Base-by-base conservation (phyloP, 1,140 invertebrate genomes). In the Liolophura sinensis region DNA sequence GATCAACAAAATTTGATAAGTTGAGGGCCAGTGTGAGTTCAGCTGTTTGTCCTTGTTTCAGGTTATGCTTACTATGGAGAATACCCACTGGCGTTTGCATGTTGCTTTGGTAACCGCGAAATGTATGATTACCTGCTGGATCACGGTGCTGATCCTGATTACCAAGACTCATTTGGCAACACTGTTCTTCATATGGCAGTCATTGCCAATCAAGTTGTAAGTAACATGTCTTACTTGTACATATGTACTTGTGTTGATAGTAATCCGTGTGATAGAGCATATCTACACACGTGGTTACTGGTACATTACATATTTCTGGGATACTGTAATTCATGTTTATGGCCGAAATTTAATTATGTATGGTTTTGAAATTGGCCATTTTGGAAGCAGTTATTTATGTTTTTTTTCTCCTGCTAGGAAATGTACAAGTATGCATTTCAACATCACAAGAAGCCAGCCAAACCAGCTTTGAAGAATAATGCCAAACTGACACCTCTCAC, bases 151-250 rank as follows among this genome's bases (percentile, higher is more conserved):
- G 90, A 98, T 86, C 96, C 96, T 0, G 95, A 99, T 82, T 86
- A 90, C 1, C 93, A 96, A 80, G 84, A 85, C 67, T 82, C 79
- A 47, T 85, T 85, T 74, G 86, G 86, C 65, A 99, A 99, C 80
- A 98, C 96, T 89, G 94, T 97, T 61, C 86, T 99, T 7, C 97
- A 99, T 82, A 98, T 99, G 94, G 93, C 98, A 16, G 97, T 99
- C 0, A 95, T 99, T 62, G 92, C 93, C 76, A 94, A 99, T 82
- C 97, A 97, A 86, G 85, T 95, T 85, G 95, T 97, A 86, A 86
- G 88, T 85, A 40, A 40, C 31, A 40, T 40, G 9, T 40, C 51
- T 12, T 54, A 54, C 18, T 12, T 54, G 24, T 54, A 9, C 31
- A n/a, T n/a, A n/a, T n/a, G n/a, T n/a, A n/a, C n/a, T n/a, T n/a